Percentiles rank a stretch among this genome's conserved stretches.
phyloP scores from a whole-genome alignment of 2,888 invertebrate genomes.

The Drosophila nr. perissopoda region DNA sequence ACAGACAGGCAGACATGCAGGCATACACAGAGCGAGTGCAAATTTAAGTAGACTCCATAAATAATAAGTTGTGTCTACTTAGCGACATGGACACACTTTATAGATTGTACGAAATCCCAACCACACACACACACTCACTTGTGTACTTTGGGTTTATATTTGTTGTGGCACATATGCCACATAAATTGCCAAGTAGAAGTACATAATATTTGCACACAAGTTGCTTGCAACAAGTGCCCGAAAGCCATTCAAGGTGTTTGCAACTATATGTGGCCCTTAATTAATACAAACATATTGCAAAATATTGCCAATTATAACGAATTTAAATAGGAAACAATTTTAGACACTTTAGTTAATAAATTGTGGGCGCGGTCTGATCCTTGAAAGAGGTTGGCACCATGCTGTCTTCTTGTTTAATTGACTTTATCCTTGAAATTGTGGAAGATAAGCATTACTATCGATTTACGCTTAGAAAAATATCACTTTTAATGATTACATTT shows the following conservation, averaged over 20 bases:
- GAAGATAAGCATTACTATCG: not conserved
- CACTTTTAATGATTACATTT: not conserved
- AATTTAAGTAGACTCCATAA: slow-evolving; percentile 75
- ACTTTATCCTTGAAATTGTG: not conserved
- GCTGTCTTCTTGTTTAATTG: not conserved
- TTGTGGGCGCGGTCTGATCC: not conserved
- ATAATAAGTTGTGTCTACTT: slow-evolving; percentile 79
- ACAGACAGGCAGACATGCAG: not conserved
- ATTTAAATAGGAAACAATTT: not conserved
- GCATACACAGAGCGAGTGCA: slow-evolving; percentile 38
- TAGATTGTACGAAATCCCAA: slow-evolving; percentile 58
- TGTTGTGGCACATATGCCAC: slow-evolving; percentile 36
- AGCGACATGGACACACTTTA: slow-evolving; percentile 70
- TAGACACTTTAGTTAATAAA: not conserved
- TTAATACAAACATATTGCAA: not conserved
- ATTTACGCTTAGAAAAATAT: not conserved
- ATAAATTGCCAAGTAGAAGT: slow-evolving; percentile 27
- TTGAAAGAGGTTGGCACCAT: not conserved
- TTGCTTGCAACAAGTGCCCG: slow-evolving; percentile 21
- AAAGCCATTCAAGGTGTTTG: slow-evolving; percentile 12
- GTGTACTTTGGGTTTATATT: slow-evolving; percentile 7
- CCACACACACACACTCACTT: slow-evolving; percentile 1
- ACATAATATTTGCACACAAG: not conserved
- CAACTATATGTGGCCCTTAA: not conserved
- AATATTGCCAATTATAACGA: not conserved